Conservation (phyloP, 2,888 invertebrate genomes). For the Aphidoletes aphidimyza region DNA sequence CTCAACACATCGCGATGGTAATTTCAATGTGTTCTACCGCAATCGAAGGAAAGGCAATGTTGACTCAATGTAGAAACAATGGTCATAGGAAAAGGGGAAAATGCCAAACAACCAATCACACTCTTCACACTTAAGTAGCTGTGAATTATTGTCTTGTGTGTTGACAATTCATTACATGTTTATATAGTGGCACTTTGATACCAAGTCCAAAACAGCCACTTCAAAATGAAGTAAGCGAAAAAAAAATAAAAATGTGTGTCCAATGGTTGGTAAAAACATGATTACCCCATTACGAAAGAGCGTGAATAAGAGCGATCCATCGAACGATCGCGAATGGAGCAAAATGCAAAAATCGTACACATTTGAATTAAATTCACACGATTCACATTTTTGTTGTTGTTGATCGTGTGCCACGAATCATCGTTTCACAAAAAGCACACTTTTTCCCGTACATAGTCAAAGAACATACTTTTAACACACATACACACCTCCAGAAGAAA, state of each 20-base stretch:
- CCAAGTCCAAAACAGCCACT: neutral
- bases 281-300: constrained; percentile 2
- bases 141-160: neutral
- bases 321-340: neutral
- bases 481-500: neutral
- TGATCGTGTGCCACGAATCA: constrained; percentile 41
- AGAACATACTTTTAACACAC: constrained; percentile 9
- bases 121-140: neutral
- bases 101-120: neutral
- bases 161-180: constrained; percentile 7
- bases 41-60: too few species aligned
- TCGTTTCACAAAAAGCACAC: neutral
- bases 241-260: too few species aligned
- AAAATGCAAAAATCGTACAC: neutral
- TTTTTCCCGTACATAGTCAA: neutral
- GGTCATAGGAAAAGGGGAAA: too few species aligned
- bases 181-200: neutral
- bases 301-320: neutral
- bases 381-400: constrained; percentile 10
- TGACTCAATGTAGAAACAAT: too few species aligned
- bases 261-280: too few species aligned
- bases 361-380: constrained; percentile 38
- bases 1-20: too few species aligned
- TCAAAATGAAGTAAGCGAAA: too few species aligned
- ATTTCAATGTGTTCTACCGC: too few species aligned